phyloP scores from a whole-genome alignment of 2,797 vertebrate species.

The Gorsachius magnificus region DNA sequence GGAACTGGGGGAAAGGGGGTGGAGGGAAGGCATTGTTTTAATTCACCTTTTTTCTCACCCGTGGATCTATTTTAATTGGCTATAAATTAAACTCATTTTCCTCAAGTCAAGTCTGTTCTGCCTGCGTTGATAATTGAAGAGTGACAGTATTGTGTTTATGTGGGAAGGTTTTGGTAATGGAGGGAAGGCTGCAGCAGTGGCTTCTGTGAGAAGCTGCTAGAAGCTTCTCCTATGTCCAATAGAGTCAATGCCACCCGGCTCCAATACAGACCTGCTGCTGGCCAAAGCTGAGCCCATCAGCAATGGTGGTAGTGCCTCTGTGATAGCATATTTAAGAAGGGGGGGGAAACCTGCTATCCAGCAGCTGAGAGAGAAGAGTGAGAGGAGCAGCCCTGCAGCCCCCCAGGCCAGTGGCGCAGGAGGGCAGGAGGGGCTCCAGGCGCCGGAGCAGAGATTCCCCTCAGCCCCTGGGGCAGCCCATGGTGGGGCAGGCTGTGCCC shows the following conservation, averaged over 20 bases:
- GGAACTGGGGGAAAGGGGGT: fast-evolving
- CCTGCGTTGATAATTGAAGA: background rate
- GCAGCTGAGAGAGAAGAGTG: background rate
- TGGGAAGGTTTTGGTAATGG: background rate
- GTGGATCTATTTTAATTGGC: background rate
- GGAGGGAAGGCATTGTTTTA: background rate
- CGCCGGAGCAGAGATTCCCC: fast-evolving
- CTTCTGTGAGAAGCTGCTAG: background rate
- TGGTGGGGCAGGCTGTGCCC: background rate
- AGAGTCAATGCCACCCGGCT: background rate
- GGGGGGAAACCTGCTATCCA: background rate
- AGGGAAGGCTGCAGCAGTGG: background rate
- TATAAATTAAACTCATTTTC: background rate
- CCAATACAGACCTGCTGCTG: background rate
- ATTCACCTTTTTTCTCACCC: background rate
- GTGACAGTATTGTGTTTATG: background rate
- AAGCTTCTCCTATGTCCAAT: background rate
- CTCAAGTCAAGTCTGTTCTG: background rate
- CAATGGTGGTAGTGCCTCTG: fast-evolving
- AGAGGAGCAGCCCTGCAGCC: background rate
- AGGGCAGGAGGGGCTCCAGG: background rate
- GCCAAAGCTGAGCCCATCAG: background rate
- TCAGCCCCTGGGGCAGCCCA: background rate
- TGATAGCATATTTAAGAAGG: background rate
- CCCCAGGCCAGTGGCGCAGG: background rate